Percentiles rank a stretch among this genome's conserved stretches.
These are phyloP conservation scores for Timema podura DNA, from an alignment of 2,888 invertebrate species.

Conservation along the genomic window DNA sequence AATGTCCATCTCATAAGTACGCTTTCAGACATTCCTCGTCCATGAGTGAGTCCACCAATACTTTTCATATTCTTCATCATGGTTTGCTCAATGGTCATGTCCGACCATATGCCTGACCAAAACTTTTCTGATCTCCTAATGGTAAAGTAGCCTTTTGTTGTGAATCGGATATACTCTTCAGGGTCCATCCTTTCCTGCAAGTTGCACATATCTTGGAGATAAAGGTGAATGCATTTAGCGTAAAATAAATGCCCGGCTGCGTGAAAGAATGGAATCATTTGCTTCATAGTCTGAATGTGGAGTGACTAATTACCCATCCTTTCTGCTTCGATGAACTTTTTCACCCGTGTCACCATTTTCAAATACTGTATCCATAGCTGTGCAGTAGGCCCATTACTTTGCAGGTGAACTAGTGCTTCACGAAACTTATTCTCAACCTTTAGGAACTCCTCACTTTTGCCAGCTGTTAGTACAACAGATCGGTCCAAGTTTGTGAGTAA, in stretches of 20 bases:
- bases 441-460: neutral
- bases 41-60: constrained; percentile 2
- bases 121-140: too few relatives aligned
- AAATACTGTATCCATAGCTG: constrained; percentile 28
- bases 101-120: constrained; percentile 26
- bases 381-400: constrained; percentile 21
- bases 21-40: neutral
- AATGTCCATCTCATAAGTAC: constrained; percentile 1
- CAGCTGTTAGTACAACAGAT: neutral
- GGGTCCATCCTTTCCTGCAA: too few relatives aligned
- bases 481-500: neutral
- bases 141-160: too few relatives aligned
- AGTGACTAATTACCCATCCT: constrained; percentile 24
- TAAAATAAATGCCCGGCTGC: constrained; percentile 33
- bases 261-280: constrained; percentile 28
- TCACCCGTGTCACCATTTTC: constrained; percentile 22
- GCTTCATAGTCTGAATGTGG: constrained; percentile 26
- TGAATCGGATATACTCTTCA: too few relatives aligned
- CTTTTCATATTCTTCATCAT: constrained; percentile 22
- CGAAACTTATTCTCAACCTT: neutral
- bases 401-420: neutral
- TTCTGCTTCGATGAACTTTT: constrained; percentile 23
- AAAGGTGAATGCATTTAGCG: constrained; percentile 30
- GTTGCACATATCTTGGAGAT: too few relatives aligned
- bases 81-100: constrained; percentile 20